phyloP scores from a whole-genome alignment of 2,888 invertebrate species.

The Cyrtodaria siliqua region DNA sequence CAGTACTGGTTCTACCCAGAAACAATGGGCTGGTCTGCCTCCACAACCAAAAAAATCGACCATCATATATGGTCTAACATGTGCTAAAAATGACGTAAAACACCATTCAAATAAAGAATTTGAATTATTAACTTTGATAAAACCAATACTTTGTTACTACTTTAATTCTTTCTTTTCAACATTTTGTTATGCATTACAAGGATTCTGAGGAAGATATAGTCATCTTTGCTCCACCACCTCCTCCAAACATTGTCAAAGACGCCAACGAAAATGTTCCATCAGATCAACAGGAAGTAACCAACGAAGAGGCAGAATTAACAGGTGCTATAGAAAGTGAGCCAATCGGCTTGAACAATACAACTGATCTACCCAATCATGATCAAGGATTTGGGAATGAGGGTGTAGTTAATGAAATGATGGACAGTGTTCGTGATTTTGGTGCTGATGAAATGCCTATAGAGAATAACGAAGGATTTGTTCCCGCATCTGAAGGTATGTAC shows the following conservation, averaged over 20 bases:
- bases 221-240: slow-evolving; percentile 60
- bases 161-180: too few relatives aligned
- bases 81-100: too few relatives aligned
- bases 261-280: not conserved
- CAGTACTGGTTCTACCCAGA: too few relatives aligned
- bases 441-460: slow-evolving; percentile 73
- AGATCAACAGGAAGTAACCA: slow-evolving; percentile 13
- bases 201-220: slow-evolving; percentile 42
- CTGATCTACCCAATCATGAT: slow-evolving; percentile 7
- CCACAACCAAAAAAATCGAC: too few relatives aligned
- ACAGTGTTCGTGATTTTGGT: slow-evolving; percentile 77
- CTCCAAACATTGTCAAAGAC: slow-evolving; percentile 12
- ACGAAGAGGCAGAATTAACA: slow-evolving; percentile 23
- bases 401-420: slow-evolving; percentile 57
- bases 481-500: slow-evolving; percentile 71
- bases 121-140: too few relatives aligned
- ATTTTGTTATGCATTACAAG: too few relatives aligned
- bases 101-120: too few relatives aligned
- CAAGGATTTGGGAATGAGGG: slow-evolving; percentile 19
- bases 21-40: too few relatives aligned
- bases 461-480: slow-evolving; percentile 77
- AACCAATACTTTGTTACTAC: too few relatives aligned
- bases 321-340: too few relatives aligned
- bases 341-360: not conserved
- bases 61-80: too few relatives aligned